These are phyloP conservation scores for Cephus pygmeus DNA, from an alignment of 2,888 invertebrate genomes.

Conservation along the genomic window DNA sequence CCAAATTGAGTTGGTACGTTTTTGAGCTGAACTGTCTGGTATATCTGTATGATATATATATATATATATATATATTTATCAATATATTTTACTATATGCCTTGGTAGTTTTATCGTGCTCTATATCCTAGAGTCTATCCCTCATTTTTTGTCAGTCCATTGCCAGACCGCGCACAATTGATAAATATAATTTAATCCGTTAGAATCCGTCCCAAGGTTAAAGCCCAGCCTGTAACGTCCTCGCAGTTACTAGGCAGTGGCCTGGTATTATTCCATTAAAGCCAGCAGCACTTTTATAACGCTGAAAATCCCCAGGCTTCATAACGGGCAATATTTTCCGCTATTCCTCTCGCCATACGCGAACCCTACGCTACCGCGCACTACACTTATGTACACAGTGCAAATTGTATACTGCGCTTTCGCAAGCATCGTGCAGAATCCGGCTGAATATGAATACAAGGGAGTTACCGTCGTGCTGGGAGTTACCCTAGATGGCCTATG, in stretches of 20 bases:
- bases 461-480: background rate
- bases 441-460: slow-evolving; percentile 43
- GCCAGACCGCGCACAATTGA: slow-evolving; percentile 2
- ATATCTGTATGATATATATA: too few relatives aligned
- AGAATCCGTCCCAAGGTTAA: too few relatives aligned
- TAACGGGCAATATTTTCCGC: slow-evolving; percentile 7
- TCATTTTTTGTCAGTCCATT: background rate
- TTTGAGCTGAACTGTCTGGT: too few relatives aligned
- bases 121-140: too few relatives aligned
- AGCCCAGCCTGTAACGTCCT: too few relatives aligned
- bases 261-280: background rate
- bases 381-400: slow-evolving; percentile 21
- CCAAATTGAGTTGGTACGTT: too few relatives aligned
- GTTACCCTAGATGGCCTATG: slow-evolving; percentile 22
- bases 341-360: background rate
- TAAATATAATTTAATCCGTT: slow-evolving; percentile 2
- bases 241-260: too few relatives aligned
- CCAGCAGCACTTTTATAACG: slow-evolving; percentile 9
- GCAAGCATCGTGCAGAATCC: slow-evolving; percentile 22
- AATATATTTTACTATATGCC: background rate
- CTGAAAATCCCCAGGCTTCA: slow-evolving; percentile 15
- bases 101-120: background rate
- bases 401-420: slow-evolving; percentile 5
- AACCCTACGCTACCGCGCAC: slow-evolving; percentile 1
- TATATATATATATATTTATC: too few relatives aligned